These are phyloP conservation scores for Microdon myrmicae DNA, from an alignment of 2,888 invertebrate genomes.

Conservation along the genomic window DNA sequence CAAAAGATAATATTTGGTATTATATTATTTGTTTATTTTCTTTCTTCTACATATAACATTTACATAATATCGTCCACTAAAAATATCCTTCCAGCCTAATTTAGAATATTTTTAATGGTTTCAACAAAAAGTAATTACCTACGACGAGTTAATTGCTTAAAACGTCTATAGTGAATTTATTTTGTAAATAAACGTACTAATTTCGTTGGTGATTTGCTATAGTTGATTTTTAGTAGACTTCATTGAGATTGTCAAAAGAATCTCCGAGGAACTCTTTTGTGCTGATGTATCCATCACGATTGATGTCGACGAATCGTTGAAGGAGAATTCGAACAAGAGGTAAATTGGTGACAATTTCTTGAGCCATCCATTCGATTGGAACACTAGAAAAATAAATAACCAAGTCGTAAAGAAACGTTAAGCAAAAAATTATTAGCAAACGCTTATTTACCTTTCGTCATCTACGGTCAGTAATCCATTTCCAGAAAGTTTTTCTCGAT, in stretches of 20 bases:
- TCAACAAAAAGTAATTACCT: conserved; percentile 8
- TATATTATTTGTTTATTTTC: conserved; percentile 1
- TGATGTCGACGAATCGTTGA: conserved; percentile 55
- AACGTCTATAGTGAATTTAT: conserved; percentile 13
- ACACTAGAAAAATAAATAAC: conserved; percentile 34
- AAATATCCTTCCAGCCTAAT: conserved; percentile 50
- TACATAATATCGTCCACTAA: conserved; percentile 21
- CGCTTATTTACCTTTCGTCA: conserved; percentile 36
- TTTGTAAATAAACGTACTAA: neutral
- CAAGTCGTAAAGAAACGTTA: neutral
- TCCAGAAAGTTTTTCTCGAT: conserved; percentile 27
- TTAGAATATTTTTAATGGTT: conserved; percentile 45
- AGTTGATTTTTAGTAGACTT: conserved; percentile 19
- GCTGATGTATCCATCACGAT: conserved; percentile 54
- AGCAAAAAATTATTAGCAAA: neutral
- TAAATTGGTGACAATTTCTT: conserved; percentile 54
- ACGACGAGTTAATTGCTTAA: neutral
- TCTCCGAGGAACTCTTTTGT: conserved; percentile 52
- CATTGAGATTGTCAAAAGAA: conserved; percentile 30
- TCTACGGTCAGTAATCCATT: conserved; percentile 31
- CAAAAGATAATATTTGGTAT: conserved; percentile 3
- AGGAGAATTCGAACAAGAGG: conserved; percentile 52
- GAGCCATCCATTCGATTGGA: conserved; percentile 55
- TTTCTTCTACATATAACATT: conserved; percentile 2
- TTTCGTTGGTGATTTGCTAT: neutral